phyloP scores from a whole-genome alignment of 1,140 invertebrate species.

The Drosophila athabasca region DNA sequence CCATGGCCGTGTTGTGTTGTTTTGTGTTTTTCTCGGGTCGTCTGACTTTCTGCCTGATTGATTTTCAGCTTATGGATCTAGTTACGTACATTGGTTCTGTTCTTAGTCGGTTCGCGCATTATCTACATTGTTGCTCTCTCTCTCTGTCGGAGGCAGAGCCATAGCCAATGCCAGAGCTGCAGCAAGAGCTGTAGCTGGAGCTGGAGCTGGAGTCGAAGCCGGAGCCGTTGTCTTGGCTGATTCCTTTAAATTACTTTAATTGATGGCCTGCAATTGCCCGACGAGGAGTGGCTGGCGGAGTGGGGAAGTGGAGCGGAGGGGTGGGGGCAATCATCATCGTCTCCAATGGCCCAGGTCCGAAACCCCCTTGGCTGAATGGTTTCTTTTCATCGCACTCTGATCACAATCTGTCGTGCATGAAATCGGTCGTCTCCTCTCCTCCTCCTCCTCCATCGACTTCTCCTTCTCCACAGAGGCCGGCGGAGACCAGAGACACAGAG shows the following conservation, averaged over 20 bases:
- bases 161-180: no score
- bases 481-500: slow-evolving; percentile 12
- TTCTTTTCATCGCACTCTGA: slow-evolving; percentile 61
- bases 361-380: slow-evolving; percentile 50
- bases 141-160: no score
- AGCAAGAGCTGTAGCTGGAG: slow-evolving; percentile 2
- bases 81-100: slow-evolving; percentile 60
- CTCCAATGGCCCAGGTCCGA: no score
- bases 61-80: slow-evolving; percentile 77
- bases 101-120: slow-evolving; percentile 42
- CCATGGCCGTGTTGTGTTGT: slow-evolving; percentile 15
- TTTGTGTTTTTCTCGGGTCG: slow-evolving; percentile 32
- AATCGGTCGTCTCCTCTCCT: slow-evolving; percentile 48
- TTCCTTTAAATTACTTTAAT: slow-evolving; percentile 81
- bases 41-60: slow-evolving; percentile 72
- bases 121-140: slow-evolving; percentile 48
- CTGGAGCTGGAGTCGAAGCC: slow-evolving; percentile 1
- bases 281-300: not conserved
- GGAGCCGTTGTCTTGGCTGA: slow-evolving; percentile 40
- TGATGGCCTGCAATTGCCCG: slow-evolving; percentile 64
- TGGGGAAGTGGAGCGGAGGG: slow-evolving; percentile 2
- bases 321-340: not conserved
- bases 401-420: slow-evolving; percentile 70
- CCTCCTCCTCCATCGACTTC: no score
- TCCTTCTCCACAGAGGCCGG: not conserved